Evolutionary conservation across 2,888 invertebrate genomes (phyloP), one percentile per base, ranked within the genome.

Genomic region (Heliconius charithonia): DNA sequence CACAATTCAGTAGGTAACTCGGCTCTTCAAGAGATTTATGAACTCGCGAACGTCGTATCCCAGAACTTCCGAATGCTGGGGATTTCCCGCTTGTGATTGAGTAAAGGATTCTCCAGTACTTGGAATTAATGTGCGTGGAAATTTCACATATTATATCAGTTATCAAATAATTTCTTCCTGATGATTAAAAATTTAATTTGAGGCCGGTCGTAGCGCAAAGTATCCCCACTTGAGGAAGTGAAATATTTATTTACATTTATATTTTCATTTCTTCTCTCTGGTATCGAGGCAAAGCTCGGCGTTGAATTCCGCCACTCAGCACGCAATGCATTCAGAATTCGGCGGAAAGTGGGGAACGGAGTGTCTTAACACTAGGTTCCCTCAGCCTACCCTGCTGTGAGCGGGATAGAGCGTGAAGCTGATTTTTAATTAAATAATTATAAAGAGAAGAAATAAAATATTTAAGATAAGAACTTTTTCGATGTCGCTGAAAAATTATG

Each of bases 21-120:
- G 73, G 25, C 59, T 25, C 41, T 73, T 62, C 73, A 37, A 32
- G 62, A 59, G 73, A 73, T 73, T 73, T 73, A 73, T 73, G 32
- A 73, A 59, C 37, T 72, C 59, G 56, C 37, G 32, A 59, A 32
- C 72, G 37, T 72, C 37, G 59, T 72, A 72, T 45, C 19, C 74
- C 65, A 65, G 74, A 65, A 65, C 37, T 74, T 74, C 63, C 41
- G 41, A 41, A 74, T 22, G 27, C 74, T 29, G 63, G 65, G 74
- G 45, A 65, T 65, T 65, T 74, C 62, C 65, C 45, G 65, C 19
- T 62, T 45, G 63, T 74, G 65, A 45, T 13, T 29, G 74, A 62
- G 1, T 65, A 41, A 74, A 62, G 62, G 74, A 13, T 22, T 74
- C 12, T 25, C 22, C 45, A 27, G 37, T 65, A 45, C 45, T 74